These are phyloP conservation scores for Parnassius apollo DNA, from an alignment of 2,888 invertebrate genomes.

Conservation along the genomic window DNA sequence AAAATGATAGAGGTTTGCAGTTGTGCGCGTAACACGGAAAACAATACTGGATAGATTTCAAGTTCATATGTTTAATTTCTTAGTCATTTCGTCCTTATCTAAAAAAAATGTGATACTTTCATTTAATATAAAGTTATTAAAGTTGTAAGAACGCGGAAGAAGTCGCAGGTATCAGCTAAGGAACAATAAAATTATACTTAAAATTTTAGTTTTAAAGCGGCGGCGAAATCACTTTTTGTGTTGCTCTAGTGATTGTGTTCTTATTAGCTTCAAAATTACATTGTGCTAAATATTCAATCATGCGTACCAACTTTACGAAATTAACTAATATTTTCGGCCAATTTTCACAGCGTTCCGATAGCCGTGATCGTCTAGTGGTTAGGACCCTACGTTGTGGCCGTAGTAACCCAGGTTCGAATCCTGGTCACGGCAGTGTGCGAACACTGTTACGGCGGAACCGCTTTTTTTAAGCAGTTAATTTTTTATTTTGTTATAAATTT, in stretches of 20 bases:
- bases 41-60: too few relatives aligned
- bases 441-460: constrained; percentile 46
- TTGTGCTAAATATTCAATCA: constrained; percentile 13
- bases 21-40: too few relatives aligned
- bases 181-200: too few relatives aligned
- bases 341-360: constrained; percentile 18
- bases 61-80: too few relatives aligned
- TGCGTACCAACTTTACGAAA: neutral
- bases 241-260: constrained; percentile 19
- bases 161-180: too few relatives aligned
- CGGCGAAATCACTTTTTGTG: neutral
- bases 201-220: too few relatives aligned
- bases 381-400: constrained; percentile 89
- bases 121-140: too few relatives aligned
- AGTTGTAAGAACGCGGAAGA: too few relatives aligned
- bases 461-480: constrained; percentile 29
- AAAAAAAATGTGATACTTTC: too few relatives aligned
- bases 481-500: constrained; percentile 13
- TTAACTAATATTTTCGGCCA: constrained; percentile 16
- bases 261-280: neutral
- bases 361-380: constrained; percentile 85
- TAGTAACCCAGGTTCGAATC: constrained; percentile 81
- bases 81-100: too few relatives aligned
- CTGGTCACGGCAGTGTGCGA: constrained; percentile 36
- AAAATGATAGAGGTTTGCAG: too few relatives aligned